Conservation (phyloP, 2,797 vertebrate species). For the Leucoraja ocellata region DNA sequence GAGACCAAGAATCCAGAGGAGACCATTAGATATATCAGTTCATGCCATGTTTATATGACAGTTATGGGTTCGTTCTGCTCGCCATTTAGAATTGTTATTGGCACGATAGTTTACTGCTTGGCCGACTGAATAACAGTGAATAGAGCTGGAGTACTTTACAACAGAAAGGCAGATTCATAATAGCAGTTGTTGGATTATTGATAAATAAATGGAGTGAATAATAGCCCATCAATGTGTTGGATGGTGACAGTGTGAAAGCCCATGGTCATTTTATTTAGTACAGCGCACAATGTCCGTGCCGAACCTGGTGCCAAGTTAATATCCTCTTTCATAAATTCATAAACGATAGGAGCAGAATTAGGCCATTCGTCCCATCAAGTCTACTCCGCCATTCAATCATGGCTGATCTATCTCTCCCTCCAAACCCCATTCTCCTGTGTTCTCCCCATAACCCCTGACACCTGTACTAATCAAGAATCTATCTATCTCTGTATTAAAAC, state of each 20-base stretch:
- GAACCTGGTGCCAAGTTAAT: too few relatives aligned
- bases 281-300: too few relatives aligned
- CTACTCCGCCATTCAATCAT: too few relatives aligned
- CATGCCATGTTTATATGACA: neutral
- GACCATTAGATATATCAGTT: conserved; percentile 12
- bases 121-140: neutral
- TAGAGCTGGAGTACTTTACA: neutral
- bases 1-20: neutral
- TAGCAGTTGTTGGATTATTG: neutral
- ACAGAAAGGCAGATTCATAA: neutral
- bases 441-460: too few relatives aligned
- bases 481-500: too few relatives aligned
- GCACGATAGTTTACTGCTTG: neutral
- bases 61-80: conserved; percentile 7
- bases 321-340: too few relatives aligned
- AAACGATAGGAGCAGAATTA: too few relatives aligned
- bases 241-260: neutral
- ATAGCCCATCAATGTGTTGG: neutral
- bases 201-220: neutral
- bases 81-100: conserved; percentile 13
- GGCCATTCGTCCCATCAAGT: too few relatives aligned
- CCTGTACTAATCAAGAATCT: too few relatives aligned
- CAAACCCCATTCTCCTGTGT: too few relatives aligned
- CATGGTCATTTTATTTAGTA: neutral
- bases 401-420: too few relatives aligned